Conservation (phyloP, 2,113 vertebrate species). For the Prionailurus bengalensis region DNA sequence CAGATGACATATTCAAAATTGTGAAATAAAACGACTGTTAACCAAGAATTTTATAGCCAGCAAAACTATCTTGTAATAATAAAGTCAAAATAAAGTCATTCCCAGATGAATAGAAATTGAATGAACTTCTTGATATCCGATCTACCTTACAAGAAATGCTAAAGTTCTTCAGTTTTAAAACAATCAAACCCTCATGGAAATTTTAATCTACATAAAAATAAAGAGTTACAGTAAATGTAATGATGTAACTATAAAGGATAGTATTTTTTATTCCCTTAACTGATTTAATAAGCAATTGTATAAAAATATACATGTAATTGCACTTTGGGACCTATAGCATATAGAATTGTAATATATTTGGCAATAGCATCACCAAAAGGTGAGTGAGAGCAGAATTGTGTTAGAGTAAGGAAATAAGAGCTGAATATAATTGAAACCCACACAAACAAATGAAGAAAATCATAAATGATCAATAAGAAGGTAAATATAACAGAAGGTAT, state of each 20-base stretch:
- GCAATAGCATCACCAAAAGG: neutral
- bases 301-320: neutral
- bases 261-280: neutral
- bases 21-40: neutral
- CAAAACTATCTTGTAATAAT: neutral
- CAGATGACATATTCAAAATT: neutral
- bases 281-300: neutral
- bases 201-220: neutral
- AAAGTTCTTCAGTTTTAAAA: neutral
- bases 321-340: neutral
- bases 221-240: neutral
- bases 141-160: neutral
- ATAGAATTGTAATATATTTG: neutral
- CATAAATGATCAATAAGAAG: neutral
- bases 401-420: neutral
- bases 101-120: neutral
- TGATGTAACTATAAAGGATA: neutral
- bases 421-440: neutral
- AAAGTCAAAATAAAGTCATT: neutral
- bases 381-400: neutral
- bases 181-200: neutral
- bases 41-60: neutral
- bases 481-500: neutral
- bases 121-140: neutral
- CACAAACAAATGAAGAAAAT: neutral